Evolutionary conservation across 1,140 invertebrate species (phyloP).

Genomic region (Eubasilissa regina): DNA sequence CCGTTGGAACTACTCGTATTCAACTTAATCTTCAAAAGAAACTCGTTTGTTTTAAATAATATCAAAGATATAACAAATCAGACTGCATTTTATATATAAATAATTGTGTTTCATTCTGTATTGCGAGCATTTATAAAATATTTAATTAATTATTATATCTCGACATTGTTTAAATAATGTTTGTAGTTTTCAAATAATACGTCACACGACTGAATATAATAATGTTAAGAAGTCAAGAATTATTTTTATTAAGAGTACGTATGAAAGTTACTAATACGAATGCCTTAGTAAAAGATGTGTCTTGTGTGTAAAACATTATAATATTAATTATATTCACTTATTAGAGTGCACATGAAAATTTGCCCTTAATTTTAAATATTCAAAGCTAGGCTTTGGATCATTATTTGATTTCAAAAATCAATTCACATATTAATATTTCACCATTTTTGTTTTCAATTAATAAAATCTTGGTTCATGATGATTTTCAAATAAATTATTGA

Average conservation of each 20-base stretch:
- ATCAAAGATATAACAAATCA: constrained; percentile 5
- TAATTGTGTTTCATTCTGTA: constrained; percentile 1
- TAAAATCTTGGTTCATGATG: no score
- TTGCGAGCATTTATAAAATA: constrained; percentile 17
- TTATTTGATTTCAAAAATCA: no score
- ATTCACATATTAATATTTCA: no score
- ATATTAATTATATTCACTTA: no score
- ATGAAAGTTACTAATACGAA: constrained; percentile 49
- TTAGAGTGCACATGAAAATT: no score
- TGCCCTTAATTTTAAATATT: no score
- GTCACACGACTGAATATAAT: constrained; percentile 50
- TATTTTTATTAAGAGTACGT: constrained; percentile 50
- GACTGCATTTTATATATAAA: constrained; percentile 23
- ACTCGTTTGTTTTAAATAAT: constrained; percentile 4
- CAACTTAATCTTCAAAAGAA: background rate
- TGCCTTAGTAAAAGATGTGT: constrained; percentile 33
- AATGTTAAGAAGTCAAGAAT: constrained; percentile 30
- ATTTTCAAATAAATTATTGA: no score
- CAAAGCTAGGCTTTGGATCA: no score
- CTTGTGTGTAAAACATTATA: no score
- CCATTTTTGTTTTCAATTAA: no score
- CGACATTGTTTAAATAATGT: background rate
- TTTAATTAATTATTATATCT: constrained; percentile 3
- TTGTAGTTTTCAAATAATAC: constrained; percentile 40
- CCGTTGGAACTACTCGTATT: constrained; percentile 19